Percentiles rank a stretch among this genome's conserved stretches.
Evolutionary conservation across 2,797 vertebrate genomes (phyloP).

Genomic region (Sebastes iracundus): DNA sequence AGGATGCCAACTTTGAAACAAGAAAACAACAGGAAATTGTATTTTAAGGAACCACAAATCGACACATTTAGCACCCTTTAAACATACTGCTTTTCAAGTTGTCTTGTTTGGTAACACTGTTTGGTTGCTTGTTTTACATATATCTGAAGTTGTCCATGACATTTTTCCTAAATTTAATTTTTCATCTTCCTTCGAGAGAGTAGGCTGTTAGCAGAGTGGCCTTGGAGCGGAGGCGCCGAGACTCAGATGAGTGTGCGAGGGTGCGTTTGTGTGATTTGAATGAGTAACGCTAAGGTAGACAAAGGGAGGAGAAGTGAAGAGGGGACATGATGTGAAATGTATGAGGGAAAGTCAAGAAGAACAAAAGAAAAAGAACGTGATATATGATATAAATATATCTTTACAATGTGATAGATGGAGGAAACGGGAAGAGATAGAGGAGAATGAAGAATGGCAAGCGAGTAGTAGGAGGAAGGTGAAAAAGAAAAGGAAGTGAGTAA

Average conservation of each 20-base stretch:
- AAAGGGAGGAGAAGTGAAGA: background rate
- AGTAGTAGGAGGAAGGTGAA: background rate
- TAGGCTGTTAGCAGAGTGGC: background rate
- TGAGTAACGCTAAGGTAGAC: background rate
- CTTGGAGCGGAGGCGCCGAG: background rate
- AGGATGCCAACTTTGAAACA: background rate
- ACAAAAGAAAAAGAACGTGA: background rate
- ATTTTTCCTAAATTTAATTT: background rate
- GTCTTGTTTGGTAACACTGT: background rate
- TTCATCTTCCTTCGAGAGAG: background rate
- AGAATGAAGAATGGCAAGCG: background rate
- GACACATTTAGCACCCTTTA: background rate
- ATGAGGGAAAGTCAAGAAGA: background rate
- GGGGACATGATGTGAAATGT: background rate
- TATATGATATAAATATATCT: background rate
- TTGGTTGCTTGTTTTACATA: background rate
- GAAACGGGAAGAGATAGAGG: background rate
- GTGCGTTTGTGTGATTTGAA: constrained; percentile 4
- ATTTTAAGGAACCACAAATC: background rate
- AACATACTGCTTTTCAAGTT: background rate
- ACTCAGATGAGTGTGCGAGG: background rate
- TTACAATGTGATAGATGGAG: background rate
- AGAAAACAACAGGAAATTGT: background rate
- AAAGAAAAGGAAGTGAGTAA: constrained; percentile 19
- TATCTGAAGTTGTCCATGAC: background rate